Conservation (phyloP, 2,888 invertebrate genomes). For the Calliscelio sp. region DNA sequence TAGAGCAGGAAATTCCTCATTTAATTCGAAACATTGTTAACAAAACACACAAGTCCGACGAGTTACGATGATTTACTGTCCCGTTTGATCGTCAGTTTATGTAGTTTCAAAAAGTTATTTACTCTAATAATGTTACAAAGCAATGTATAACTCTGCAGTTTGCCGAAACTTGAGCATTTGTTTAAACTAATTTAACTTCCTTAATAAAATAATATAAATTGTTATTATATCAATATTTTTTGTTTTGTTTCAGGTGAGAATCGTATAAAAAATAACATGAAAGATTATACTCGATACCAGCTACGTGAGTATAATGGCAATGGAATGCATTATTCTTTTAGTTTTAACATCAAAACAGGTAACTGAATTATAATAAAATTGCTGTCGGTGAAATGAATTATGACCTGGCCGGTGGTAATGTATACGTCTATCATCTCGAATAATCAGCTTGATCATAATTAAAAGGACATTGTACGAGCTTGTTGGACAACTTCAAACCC, state of each 20-base stretch:
- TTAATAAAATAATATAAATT: not conserved
- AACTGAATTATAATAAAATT: conserved; percentile 30
- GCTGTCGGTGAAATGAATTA: conserved; percentile 41
- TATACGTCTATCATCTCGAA: conserved; percentile 29
- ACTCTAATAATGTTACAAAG: too few relatives aligned
- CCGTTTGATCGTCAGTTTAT: too few relatives aligned
- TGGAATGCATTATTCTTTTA: too few relatives aligned
- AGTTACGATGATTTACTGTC: too few relatives aligned
- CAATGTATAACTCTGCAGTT: too few relatives aligned
- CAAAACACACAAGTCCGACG: conserved; percentile 41
- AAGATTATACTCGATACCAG: too few relatives aligned
- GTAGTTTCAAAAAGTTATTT: too few relatives aligned
- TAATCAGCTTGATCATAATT: conserved; percentile 46
- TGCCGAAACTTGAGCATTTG: too few relatives aligned
- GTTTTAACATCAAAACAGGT: conserved; percentile 6
- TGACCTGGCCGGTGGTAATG: conserved; percentile 19
- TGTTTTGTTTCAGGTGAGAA: conserved; percentile 27
- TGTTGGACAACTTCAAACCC: not conserved
- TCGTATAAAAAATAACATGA: too few relatives aligned
- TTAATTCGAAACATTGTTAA: conserved; percentile 57
- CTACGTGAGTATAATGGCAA: too few relatives aligned
- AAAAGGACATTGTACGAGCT: conserved; percentile 8
- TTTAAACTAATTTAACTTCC: too few relatives aligned
- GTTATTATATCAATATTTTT: not conserved
- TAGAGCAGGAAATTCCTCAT: conserved; percentile 63